Evolutionary conservation across 1,140 invertebrate genomes (phyloP), one percentile per base, ranked within the genome.

Genomic region (Zophobas atratus): DNA sequence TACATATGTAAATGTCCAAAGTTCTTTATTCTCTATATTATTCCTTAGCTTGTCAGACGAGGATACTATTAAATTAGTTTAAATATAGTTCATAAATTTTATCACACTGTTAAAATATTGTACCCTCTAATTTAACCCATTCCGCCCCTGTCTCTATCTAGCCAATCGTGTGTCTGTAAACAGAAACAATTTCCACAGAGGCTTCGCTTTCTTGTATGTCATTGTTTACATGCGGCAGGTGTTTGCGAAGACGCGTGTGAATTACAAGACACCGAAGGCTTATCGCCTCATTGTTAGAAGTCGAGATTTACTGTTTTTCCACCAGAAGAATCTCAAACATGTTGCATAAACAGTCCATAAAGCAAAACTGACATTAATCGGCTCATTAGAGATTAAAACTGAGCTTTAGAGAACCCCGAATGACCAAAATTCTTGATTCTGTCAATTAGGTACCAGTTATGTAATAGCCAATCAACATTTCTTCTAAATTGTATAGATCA

Each of bases 281-380:
- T 63, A 63, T 63, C 57, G 57, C 57, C 57, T 6, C 38, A n/a
- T 63, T 63, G 57, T 51, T 63, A 36, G 36, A 63, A 32, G 6
- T 2, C 39, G 60, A 67, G 60, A 67, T 67, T 67, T 67, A 46
- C 38, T 41, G 39, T 38, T 41, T 43, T 32, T 41, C 8, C 4
- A 6, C 1, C 5, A 41, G 1, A 67, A 41, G 60, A 67, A 67
- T 67, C 39, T 67, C 38, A 67, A 43, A 67, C 33, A 67, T 43
- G 6, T 67, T 67, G 60, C 36, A 39, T 33, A 67, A 43, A 67
- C 60, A 67, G 41, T 20, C 6, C 38, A 20, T 51, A 51, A 51
- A 51, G 49, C 60, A 48, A n/a, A 51, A n/a, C 49, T 51, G 60
- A 39, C 60, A 33, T n/a, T 41, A 67, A 67, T 41, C 38, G 60